These are phyloP conservation scores for Drosophila formosana DNA, from an alignment of 2,888 invertebrate species.

Conservation along the genomic window DNA sequence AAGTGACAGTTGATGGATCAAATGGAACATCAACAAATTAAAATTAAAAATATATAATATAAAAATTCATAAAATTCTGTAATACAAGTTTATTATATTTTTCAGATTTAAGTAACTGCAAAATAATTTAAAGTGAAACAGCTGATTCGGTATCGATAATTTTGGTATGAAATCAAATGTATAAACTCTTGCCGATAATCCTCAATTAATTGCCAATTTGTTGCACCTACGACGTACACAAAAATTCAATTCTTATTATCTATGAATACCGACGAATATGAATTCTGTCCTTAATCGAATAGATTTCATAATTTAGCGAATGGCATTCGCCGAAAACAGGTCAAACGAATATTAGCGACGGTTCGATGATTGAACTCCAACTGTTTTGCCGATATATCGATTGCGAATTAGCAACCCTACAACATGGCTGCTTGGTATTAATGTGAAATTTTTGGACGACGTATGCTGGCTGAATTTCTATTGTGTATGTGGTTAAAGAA, in stretches of 20 bases:
- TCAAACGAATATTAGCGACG: background rate
- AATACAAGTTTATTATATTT: background rate
- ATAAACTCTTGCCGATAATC: background rate
- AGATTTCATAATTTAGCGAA: background rate
- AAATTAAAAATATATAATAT: background rate
- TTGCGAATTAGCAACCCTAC: conserved; percentile 38
- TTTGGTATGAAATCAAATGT: background rate
- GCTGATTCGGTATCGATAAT: conserved; percentile 8
- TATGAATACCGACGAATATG: background rate
- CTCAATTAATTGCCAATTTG: background rate
- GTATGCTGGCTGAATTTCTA: conserved; percentile 59
- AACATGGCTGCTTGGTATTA: conserved; percentile 59
- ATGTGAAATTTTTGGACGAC: conserved; percentile 64
- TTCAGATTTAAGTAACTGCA: background rate
- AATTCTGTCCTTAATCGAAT: background rate
- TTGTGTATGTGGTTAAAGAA: conserved; percentile 61
- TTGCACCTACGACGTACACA: background rate
- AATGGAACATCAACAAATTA: background rate
- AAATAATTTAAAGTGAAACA: background rate
- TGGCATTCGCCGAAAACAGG: conserved; percentile 7
- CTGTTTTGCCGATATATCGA: conserved; percentile 36
- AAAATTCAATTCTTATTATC: background rate
- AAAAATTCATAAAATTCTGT: background rate
- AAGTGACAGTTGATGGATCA: background rate
- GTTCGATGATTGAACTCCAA: conserved; percentile 8